These are phyloP conservation scores for Scaptomyza cyrtandrae DNA, from an alignment of 2,888 invertebrate genomes.

Conservation along the genomic window DNA sequence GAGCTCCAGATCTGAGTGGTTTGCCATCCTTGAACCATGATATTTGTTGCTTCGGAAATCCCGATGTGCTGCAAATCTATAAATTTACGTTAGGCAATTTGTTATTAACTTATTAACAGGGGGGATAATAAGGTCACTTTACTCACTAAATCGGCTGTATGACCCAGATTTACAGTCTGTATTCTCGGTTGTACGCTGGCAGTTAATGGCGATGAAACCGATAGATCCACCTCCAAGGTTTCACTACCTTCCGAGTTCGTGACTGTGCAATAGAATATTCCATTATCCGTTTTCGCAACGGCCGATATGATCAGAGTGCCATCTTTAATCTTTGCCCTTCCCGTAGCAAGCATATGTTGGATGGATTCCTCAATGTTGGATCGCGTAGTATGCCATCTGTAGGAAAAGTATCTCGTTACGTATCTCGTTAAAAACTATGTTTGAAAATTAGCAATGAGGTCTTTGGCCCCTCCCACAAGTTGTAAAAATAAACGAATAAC, in stretches of 20 bases:
- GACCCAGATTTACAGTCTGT: constrained; percentile 92
- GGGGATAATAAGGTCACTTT: constrained; percentile 31
- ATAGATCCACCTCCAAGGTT: constrained; percentile 86
- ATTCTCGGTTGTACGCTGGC: constrained; percentile 91
- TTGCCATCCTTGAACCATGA: constrained; percentile 92
- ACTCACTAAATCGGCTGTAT: constrained; percentile 90
- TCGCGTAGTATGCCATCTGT: constrained; percentile 85
- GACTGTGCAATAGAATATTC: constrained; percentile 86
- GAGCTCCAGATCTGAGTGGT: constrained; percentile 86
- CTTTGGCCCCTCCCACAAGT: background rate
- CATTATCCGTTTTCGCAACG: constrained; percentile 85
- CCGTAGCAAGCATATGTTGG: constrained; percentile 84
- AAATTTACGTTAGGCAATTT: constrained; percentile 7
- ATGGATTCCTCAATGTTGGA: constrained; percentile 85
- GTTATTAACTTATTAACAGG: background rate
- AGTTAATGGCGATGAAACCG: constrained; percentile 88
- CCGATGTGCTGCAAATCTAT: constrained; percentile 91
- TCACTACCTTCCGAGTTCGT: constrained; percentile 86
- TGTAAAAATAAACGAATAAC: constrained; percentile 1
- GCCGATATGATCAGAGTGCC: constrained; percentile 86
- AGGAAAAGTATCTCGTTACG: background rate
- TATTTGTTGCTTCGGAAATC: constrained; percentile 91
- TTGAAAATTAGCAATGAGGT: background rate
- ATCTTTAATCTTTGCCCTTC: constrained; percentile 85
- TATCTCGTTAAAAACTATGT: too few relatives aligned